Conservation (phyloP, 2,797 vertebrate species). For the Hippoglossus hippoglossus region DNA sequence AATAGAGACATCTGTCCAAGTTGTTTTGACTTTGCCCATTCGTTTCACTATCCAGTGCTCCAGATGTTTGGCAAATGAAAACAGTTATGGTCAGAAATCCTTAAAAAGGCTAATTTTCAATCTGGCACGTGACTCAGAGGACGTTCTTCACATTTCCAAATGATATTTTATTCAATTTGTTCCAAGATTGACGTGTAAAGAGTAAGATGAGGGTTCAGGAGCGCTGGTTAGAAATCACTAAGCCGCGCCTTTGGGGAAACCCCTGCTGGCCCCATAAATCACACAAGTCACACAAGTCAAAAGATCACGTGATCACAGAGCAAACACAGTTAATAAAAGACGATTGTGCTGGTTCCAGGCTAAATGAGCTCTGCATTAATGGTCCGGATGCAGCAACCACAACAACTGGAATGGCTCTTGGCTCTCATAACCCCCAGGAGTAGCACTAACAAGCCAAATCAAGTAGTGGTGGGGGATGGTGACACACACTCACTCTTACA, state of each 20-base stretch:
- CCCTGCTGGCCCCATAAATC: slow-evolving; percentile 30
- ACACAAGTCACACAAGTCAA: slow-evolving; percentile 41
- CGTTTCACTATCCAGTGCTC: slow-evolving; percentile 11
- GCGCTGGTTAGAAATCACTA: slow-evolving; percentile 23
- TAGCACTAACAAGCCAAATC: slow-evolving; percentile 67
- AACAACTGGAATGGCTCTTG: slow-evolving; percentile 54
- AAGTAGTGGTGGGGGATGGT: slow-evolving; percentile 51
- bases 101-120: background rate
- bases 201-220: slow-evolving; percentile 4
- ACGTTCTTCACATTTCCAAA: slow-evolving; percentile 1
- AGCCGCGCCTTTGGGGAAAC: slow-evolving; percentile 20
- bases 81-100: slow-evolving; percentile 8
- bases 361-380: slow-evolving; percentile 62
- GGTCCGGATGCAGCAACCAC: slow-evolving; percentile 43
- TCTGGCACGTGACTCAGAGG: background rate
- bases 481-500: slow-evolving; percentile 19
- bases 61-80: slow-evolving; percentile 55
- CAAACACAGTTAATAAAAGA: slow-evolving; percentile 19
- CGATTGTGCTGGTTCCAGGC: slow-evolving; percentile 31
- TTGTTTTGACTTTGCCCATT: slow-evolving; percentile 15
- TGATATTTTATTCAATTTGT: slow-evolving; percentile 3
- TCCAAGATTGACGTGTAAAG: background rate
- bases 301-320: slow-evolving; percentile 27
- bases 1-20: slow-evolving; percentile 5
- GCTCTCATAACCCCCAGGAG: slow-evolving; percentile 60